These are phyloP conservation scores for Muschampia staudingeri DNA, from an alignment of 2,888 invertebrate genomes.

Conservation along the genomic window DNA sequence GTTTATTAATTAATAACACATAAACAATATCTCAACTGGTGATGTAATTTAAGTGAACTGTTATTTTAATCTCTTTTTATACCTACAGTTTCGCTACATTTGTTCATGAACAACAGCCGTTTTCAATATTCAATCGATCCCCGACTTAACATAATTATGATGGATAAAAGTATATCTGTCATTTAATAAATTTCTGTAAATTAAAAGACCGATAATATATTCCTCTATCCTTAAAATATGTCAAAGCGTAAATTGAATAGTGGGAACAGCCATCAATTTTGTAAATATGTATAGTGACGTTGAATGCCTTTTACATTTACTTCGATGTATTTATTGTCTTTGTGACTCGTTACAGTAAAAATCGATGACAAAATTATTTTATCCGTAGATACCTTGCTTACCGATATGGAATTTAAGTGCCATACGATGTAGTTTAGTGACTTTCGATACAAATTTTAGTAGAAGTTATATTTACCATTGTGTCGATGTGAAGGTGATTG, in stretches of 20 bases:
- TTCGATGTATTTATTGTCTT: slow-evolving; percentile 70
- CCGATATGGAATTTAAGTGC: slow-evolving; percentile 30
- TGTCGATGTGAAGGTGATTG: not conserved
- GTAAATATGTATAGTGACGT: slow-evolving; percentile 76
- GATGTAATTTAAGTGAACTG: too few relatives aligned
- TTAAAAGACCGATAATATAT: too few relatives aligned
- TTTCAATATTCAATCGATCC: too few relatives aligned
- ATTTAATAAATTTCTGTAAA: too few relatives aligned
- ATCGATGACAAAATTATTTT: slow-evolving; percentile 15
- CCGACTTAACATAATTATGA: slow-evolving; percentile 18
- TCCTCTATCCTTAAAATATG: too few relatives aligned
- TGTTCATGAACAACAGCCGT: not conserved
- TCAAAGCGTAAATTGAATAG: too few relatives aligned
- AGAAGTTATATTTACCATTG: not conserved
- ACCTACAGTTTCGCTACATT: not conserved
- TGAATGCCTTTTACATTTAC: slow-evolving; percentile 79
- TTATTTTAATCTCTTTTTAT: not conserved
- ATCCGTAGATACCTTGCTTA: slow-evolving; percentile 46
- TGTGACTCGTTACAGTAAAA: slow-evolving; percentile 45
- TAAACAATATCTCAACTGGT: too few relatives aligned
- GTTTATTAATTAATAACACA: too few relatives aligned
- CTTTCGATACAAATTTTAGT: slow-evolving; percentile 14
- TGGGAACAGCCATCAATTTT: slow-evolving; percentile 54
- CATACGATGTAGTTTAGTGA: slow-evolving; percentile 41
- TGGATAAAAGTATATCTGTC: too few relatives aligned